These are phyloP conservation scores for Pseudochaenichthys georgianus DNA, from an alignment of 2,797 vertebrate species.

Conservation along the genomic window DNA sequence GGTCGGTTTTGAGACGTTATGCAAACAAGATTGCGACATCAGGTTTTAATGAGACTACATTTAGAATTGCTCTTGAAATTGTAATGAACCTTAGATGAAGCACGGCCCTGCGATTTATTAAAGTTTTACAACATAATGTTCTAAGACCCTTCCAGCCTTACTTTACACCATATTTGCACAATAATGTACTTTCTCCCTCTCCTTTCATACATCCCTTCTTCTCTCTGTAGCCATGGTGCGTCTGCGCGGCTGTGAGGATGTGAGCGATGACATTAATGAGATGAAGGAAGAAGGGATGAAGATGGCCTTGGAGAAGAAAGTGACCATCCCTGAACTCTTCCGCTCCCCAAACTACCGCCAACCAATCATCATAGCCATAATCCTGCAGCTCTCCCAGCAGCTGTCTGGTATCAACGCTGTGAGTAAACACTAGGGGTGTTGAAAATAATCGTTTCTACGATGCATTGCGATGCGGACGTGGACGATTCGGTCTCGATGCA, in stretches of 20 bases:
- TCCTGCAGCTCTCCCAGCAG: slow-evolving; percentile 96
- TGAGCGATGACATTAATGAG: slow-evolving; percentile 90
- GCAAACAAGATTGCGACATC: slow-evolving; percentile 15
- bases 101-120: slow-evolving; percentile 27
- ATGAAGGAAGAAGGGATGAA: slow-evolving; percentile 93
- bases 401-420: slow-evolving; percentile 98
- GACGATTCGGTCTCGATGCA: too few relatives aligned
- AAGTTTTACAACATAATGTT: slow-evolving; percentile 14
- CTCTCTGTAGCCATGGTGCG: slow-evolving; percentile 85
- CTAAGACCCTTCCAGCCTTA: background rate
- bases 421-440: slow-evolving; percentile 82
- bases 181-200: slow-evolving; percentile 4
- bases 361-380: slow-evolving; percentile 91
- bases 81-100: slow-evolving; percentile 33
- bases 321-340: slow-evolving; percentile 91
- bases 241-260: slow-evolving; percentile 88
- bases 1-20: slow-evolving; percentile 76
- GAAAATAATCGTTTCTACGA: too few relatives aligned
- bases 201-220: background rate
- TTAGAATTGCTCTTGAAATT: slow-evolving; percentile 18
- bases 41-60: slow-evolving; percentile 38
- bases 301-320: slow-evolving; percentile 92
- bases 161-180: slow-evolving; percentile 16
- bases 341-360: slow-evolving; percentile 89
- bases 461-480: too few relatives aligned